These are phyloP conservation scores for Hydrolagus affinis DNA, from an alignment of 2,113 vertebrate species.

Conservation along the genomic window DNA sequence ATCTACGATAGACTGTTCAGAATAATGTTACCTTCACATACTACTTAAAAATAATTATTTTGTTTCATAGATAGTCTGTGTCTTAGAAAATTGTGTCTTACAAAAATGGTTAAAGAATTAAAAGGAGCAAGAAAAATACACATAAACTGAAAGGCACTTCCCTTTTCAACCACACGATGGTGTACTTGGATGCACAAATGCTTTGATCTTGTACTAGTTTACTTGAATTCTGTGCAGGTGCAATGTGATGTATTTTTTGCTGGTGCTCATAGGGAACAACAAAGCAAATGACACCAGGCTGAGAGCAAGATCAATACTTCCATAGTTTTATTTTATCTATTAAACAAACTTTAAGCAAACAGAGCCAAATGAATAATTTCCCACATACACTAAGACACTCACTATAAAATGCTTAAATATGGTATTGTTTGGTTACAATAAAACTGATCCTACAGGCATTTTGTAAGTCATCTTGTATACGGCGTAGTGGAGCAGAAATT, in stretches of 20 bases:
- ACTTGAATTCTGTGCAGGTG: background rate
- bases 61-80: too few species aligned
- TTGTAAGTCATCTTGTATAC: background rate
- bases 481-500: background rate
- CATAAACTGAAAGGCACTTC: slow-evolving; percentile 3
- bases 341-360: too few species aligned
- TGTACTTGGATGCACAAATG: slow-evolving; percentile 53
- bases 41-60: too few species aligned
- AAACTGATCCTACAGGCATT: background rate
- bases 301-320: background rate
- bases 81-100: background rate
- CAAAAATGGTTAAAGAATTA: background rate
- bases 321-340: background rate
- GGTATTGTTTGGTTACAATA: background rate
- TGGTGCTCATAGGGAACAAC: background rate
- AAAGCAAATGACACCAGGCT: background rate
- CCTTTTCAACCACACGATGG: slow-evolving; percentile 53
- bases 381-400: background rate
- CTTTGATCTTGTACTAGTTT: background rate
- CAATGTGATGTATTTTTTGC: slow-evolving; percentile 1
- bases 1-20: too few species aligned
- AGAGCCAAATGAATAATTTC: background rate
- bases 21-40: too few species aligned
- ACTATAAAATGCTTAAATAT: background rate
- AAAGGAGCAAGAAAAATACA: background rate